These are phyloP conservation scores for Phyllopteryx taeniolatus DNA, from an alignment of 2,113 vertebrate species.

Conservation along the genomic window DNA sequence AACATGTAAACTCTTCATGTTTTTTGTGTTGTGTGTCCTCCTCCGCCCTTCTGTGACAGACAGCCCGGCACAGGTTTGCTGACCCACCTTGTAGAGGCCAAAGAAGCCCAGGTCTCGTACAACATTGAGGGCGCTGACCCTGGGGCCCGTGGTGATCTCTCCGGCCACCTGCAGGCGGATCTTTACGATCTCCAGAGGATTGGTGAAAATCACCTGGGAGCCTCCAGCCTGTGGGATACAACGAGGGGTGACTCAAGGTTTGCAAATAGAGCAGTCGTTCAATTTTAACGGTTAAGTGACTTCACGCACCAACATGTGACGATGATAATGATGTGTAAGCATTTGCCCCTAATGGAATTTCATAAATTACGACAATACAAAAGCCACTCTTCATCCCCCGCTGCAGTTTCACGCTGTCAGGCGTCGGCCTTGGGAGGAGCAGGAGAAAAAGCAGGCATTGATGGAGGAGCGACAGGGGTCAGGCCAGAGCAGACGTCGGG, in stretches of 20 bases:
- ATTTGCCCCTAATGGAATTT: conserved; percentile 44
- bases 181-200: conserved; percentile 97
- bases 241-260: conserved; percentile 6
- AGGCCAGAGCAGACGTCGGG: conserved; percentile 71
- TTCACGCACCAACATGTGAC: conserved; percentile 31
- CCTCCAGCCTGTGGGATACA: conserved; percentile 83
- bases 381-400: conserved; percentile 39
- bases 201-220: conserved; percentile 98
- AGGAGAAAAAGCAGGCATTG: conserved; percentile 75
- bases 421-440: conserved; percentile 55
- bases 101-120: conserved; percentile 91
- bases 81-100: conserved; percentile 95
- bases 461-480: conserved; percentile 75
- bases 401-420: conserved; percentile 40
- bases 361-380: conserved; percentile 67
- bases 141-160: conserved; percentile 93
- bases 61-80: conserved; percentile 40
- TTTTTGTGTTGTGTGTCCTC: conserved; percentile 26
- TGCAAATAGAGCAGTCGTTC: conserved; percentile 5
- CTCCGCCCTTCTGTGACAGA: conserved; percentile 47
- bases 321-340: conserved; percentile 61
- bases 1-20: conserved; percentile 1
- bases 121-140: conserved; percentile 90
- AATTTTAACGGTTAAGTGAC: conserved; percentile 8
- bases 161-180: conserved; percentile 98